These are phyloP conservation scores for Notolabrus celidotus DNA, from an alignment of 2,797 vertebrate genomes.

Conservation along the genomic window DNA sequence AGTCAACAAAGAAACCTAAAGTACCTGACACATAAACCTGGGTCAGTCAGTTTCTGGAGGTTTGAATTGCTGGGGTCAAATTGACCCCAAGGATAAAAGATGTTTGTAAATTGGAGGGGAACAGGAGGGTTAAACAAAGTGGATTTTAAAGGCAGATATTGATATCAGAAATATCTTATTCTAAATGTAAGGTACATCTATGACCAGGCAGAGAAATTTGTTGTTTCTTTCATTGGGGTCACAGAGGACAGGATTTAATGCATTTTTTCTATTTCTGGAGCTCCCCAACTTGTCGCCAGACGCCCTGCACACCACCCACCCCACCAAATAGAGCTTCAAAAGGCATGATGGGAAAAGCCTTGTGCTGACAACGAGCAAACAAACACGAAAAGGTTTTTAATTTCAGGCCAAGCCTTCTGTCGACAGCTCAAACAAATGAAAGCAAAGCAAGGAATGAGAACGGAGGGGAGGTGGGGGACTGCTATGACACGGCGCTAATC, in stretches of 20 bases:
- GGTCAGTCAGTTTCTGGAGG: no score
- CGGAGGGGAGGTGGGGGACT: slow-evolving; percentile 11
- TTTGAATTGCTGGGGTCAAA: no score
- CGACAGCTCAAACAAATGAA: slow-evolving; percentile 78
- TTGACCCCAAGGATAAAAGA: no score
- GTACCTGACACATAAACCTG: no score
- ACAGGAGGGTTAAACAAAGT: no score
- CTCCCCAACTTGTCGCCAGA: no score
- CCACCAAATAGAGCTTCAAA: slow-evolving; percentile 34
- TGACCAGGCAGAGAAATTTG: not conserved
- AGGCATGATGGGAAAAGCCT: slow-evolving; percentile 66
- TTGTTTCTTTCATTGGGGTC: not conserved
- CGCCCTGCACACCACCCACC: not conserved
- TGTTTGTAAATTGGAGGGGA: no score
- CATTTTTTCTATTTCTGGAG: not conserved
- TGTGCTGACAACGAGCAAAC: slow-evolving; percentile 76
- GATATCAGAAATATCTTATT: no score
- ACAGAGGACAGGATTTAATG: not conserved
- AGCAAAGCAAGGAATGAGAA: slow-evolving; percentile 62
- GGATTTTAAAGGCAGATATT: no score
- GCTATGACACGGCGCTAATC: slow-evolving; percentile 52
- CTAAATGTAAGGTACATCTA: no score
- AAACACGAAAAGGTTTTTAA: slow-evolving; percentile 77
- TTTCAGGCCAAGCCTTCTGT: slow-evolving; percentile 72
- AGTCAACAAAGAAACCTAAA: no score